A percentile compares a stretch with the other conserved stretches of the same genome.
Evolutionary conservation across 2,888 invertebrate species (phyloP).

Genomic region (Tuta absoluta): DNA sequence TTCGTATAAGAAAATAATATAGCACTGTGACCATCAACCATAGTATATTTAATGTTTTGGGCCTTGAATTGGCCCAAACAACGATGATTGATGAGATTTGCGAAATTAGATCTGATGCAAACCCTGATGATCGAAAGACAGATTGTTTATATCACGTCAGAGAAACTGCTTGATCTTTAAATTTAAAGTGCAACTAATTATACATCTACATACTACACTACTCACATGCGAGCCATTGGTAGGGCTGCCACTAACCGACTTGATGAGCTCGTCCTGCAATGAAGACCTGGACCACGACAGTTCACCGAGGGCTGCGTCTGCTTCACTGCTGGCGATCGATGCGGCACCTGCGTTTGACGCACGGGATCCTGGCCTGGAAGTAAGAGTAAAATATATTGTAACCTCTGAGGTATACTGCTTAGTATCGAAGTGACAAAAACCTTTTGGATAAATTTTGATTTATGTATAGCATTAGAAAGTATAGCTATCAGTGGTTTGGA

Average conservation of each 20-base stretch:
- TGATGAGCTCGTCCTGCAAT: constrained; percentile 85
- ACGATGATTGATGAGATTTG: too few species aligned
- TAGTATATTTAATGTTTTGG: too few species aligned
- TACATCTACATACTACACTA: constrained; percentile 41
- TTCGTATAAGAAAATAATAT: too few species aligned
- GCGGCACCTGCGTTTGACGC: constrained; percentile 83
- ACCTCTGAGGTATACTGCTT: not conserved
- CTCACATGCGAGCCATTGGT: constrained; percentile 71
- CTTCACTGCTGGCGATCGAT: constrained; percentile 77
- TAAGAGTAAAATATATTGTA: not conserved
- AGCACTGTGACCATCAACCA: too few species aligned
- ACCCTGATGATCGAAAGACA: too few species aligned
- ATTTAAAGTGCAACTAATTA: not conserved
- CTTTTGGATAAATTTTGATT: not conserved
- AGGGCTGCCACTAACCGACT: constrained; percentile 82
- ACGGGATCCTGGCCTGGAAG: constrained; percentile 72
- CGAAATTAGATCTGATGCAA: too few species aligned
- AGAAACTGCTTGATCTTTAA: not conserved
- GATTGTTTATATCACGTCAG: too few species aligned
- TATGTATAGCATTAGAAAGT: not conserved
- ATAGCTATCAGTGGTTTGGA: not conserved
- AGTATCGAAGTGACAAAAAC: not conserved
- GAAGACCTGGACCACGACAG: constrained; percentile 84
- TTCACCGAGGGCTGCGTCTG: constrained; percentile 75
- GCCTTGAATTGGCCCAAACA: too few species aligned